Conservation (phyloP, 2,888 invertebrate genomes). For the Azorinus chamasolen region DNA sequence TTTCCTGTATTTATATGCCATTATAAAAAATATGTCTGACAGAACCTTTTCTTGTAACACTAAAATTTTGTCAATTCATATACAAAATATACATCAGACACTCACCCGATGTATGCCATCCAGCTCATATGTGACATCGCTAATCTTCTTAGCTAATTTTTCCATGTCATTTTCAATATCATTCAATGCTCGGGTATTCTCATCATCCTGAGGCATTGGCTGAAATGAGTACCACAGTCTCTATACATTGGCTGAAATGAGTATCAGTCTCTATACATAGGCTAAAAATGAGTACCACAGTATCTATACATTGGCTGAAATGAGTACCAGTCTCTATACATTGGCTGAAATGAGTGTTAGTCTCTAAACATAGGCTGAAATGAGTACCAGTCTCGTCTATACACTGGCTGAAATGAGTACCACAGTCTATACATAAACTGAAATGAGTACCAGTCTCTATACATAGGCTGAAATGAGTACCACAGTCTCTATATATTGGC, state of each 20-base stretch:
- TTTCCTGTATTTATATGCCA: no score
- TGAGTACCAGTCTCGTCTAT: no score
- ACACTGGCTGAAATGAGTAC: no score
- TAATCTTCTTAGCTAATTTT: slow-evolving; percentile 64
- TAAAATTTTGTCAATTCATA: no score
- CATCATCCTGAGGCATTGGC: slow-evolving; percentile 68
- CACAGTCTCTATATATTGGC: no score
- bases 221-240: slow-evolving; percentile 21
- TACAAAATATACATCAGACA: no score
- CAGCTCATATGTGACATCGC: slow-evolving; percentile 70
- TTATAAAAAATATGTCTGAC: no score
- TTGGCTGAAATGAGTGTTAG: slow-evolving; percentile 54
- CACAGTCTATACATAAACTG: slow-evolving; percentile 66
- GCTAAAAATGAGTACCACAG: slow-evolving; percentile 45
- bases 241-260: no score
- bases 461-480: no score
- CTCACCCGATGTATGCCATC: slow-evolving; percentile 76
- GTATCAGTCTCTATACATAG: slow-evolving; percentile 36
- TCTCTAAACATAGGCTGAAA: no score
- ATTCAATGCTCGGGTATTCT: slow-evolving; percentile 56
- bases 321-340: neutral
- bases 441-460: neutral
- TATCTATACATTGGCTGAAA: no score
- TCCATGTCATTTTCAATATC: slow-evolving; percentile 60
- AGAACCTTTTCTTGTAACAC: no score